A percentile compares a stretch with the other conserved stretches of the same genome.
Evolutionary conservation across 2,888 invertebrate genomes (phyloP).

Genomic region (Sturmia bella): DNA sequence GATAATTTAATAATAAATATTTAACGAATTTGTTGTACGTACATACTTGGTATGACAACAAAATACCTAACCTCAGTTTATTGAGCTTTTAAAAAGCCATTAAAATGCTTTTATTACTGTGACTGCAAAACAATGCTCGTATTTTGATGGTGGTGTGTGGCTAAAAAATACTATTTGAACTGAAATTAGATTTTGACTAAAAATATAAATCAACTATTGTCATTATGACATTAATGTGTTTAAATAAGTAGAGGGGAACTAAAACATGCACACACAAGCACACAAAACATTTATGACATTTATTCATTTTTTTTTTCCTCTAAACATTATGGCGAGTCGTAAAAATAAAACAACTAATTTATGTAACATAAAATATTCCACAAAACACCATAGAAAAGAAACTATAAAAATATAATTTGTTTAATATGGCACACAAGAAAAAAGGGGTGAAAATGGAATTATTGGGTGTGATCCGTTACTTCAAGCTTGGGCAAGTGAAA

Average conservation of each 20-base stretch:
- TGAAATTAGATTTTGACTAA: constrained; percentile 43
- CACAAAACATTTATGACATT: constrained; percentile 44
- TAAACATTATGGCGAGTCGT: constrained; percentile 55
- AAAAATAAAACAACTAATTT: constrained; percentile 68
- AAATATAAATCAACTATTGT: constrained; percentile 62
- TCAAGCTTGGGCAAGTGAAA: no score
- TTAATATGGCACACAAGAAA: constrained; percentile 19
- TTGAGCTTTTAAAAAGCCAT: constrained; percentile 67
- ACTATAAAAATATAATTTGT: constrained; percentile 55
- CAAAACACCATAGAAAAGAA: constrained; percentile 29
- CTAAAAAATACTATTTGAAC: constrained; percentile 4
- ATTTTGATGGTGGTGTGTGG: constrained; percentile 33
- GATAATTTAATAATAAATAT: constrained; percentile 66
- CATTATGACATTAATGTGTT: constrained; percentile 55
- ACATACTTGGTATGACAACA: neutral
- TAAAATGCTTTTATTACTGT: constrained; percentile 55
- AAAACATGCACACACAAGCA: neutral
- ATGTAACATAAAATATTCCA: constrained; percentile 51
- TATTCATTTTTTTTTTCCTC: neutral
- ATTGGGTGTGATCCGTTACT: no score
- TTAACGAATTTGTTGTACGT: constrained; percentile 25
- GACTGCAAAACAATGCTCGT: constrained; percentile 16
- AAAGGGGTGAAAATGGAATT: constrained; percentile 12
- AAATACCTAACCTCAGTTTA: constrained; percentile 46
- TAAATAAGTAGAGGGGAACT: neutral